phyloP scores from a whole-genome alignment of 2,797 vertebrate species.

The Anabacerthia variegaticeps region DNA sequence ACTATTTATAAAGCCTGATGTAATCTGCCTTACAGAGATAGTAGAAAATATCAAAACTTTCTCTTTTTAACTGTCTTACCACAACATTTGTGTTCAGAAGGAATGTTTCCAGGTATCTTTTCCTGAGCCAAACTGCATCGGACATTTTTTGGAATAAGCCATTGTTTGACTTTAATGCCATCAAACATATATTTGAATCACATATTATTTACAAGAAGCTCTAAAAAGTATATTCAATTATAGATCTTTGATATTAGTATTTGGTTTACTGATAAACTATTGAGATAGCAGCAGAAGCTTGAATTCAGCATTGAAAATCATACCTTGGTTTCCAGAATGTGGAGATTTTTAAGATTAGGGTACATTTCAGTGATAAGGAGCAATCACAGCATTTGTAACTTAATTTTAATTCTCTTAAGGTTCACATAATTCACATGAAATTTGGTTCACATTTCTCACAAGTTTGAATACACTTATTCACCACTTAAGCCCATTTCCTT shows the following conservation, averaged over 20 bases:
- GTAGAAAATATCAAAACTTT: background rate
- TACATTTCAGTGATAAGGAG: background rate
- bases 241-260: background rate
- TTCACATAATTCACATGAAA: background rate
- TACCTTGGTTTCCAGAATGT: background rate
- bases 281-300: background rate
- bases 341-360: background rate
- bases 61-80: background rate
- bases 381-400: background rate
- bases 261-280: background rate
- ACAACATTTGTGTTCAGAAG: background rate
- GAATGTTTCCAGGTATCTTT: background rate
- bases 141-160: background rate
- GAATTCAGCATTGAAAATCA: background rate
- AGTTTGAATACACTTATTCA: background rate
- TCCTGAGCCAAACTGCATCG: background rate
- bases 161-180: background rate
- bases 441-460: background rate
- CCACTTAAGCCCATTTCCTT: background rate
- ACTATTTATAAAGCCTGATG: background rate
- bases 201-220: background rate
- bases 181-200: background rate
- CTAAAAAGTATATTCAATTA: background rate
- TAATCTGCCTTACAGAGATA: background rate
- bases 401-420: background rate